phyloP scores from a whole-genome alignment of 2,113 vertebrate genomes.

The Anseranas semipalmata region DNA sequence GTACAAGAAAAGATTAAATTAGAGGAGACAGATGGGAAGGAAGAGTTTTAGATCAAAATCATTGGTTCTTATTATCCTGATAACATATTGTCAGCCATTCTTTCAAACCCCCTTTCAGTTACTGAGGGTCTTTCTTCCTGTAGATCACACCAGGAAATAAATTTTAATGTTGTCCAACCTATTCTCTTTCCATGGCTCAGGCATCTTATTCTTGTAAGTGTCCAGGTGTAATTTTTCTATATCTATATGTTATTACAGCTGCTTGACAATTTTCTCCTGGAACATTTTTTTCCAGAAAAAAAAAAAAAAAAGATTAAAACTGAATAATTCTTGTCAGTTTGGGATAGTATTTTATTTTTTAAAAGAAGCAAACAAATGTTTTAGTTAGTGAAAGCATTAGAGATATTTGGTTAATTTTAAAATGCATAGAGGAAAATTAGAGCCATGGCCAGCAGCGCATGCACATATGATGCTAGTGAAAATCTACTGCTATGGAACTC shows the following conservation, averaged over 20 bases:
- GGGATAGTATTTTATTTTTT: background rate
- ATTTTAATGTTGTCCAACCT: background rate
- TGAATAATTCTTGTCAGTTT: background rate
- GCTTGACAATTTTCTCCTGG: background rate
- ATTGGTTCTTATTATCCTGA: background rate
- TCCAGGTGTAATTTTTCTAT: background rate
- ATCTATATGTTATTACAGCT: background rate
- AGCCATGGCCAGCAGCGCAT: background rate
- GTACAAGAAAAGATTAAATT: background rate
- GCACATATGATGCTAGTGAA: background rate
- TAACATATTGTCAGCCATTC: background rate
- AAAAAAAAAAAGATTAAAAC: background rate
- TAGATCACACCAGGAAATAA: background rate
- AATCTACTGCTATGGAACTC: background rate
- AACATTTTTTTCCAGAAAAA: background rate
- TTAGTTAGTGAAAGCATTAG: background rate
- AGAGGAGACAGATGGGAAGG: background rate
- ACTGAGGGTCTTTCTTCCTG: background rate
- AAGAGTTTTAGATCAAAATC: background rate
- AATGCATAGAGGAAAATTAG: background rate
- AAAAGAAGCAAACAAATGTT: background rate
- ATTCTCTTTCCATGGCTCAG: background rate
- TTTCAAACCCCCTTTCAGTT: background rate
- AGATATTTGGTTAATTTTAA: background rate
- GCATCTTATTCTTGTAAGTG: background rate